phyloP scores from a whole-genome alignment of 2,113 vertebrate genomes.

The Psittacula cyanocephala region DNA sequence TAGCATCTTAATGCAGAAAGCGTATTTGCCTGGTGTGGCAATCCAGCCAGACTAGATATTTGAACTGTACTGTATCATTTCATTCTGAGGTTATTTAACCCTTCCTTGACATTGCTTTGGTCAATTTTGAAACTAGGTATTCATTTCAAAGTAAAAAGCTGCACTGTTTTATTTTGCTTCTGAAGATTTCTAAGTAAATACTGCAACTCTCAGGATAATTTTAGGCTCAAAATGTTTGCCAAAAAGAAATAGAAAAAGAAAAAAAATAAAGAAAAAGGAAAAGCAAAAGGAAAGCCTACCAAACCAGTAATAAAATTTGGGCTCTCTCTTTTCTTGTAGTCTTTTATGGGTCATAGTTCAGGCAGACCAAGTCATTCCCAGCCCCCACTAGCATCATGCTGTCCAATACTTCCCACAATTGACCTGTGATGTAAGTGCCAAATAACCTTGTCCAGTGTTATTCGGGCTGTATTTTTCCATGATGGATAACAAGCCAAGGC shows the following conservation, averaged over 20 bases:
- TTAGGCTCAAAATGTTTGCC: background rate
- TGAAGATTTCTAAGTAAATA: background rate
- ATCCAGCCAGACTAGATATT: background rate
- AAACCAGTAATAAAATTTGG: background rate
- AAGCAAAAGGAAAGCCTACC: background rate
- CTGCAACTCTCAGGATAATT: background rate
- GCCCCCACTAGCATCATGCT: background rate
- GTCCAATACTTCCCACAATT: background rate
- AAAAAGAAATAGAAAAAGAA: background rate
- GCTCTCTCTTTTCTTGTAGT: background rate
- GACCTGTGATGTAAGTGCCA: background rate
- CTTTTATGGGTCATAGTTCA: background rate
- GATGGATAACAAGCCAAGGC: background rate
- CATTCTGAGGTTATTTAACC: background rate
- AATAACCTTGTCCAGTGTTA: background rate
- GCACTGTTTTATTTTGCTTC: background rate
- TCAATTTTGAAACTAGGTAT: background rate
- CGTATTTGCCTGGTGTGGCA: fast-evolving
- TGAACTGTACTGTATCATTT: background rate
- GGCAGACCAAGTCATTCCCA: background rate
- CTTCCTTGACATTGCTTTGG: background rate
- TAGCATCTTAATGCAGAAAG: background rate
- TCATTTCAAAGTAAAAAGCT: background rate
- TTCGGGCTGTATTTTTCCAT: background rate
- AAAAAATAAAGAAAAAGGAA: background rate